phyloP scores from a whole-genome alignment of 2,113 vertebrate species.

The Geococcyx californianus region DNA sequence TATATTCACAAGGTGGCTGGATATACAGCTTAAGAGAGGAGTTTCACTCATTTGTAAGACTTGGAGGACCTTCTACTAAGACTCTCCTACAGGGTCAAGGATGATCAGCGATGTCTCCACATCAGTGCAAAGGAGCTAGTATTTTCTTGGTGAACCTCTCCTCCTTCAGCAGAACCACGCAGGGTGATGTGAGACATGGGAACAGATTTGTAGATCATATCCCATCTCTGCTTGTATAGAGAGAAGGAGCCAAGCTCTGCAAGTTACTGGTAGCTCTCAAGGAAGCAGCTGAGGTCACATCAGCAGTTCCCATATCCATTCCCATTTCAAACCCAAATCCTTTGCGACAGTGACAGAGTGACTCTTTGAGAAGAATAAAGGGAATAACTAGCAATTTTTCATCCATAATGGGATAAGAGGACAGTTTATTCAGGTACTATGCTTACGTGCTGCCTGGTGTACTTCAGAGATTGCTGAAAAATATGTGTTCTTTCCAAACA shows the following conservation, averaged over 20 bases:
- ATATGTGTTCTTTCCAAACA: not conserved
- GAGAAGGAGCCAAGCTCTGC: not conserved
- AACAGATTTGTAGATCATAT: not conserved
- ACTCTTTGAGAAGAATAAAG: not conserved
- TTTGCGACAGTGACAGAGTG: not conserved
- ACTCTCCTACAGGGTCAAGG: not conserved
- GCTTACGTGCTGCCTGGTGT: not conserved
- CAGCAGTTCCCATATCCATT: accelerated
- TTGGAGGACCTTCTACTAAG: not conserved
- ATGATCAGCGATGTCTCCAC: not conserved
- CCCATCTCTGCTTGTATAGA: not conserved
- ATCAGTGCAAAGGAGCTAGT: not conserved
- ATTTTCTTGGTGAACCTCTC: not conserved
- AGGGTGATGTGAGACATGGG: not conserved
- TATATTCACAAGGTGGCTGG: not conserved
- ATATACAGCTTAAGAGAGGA: not conserved
- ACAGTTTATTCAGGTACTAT: not conserved
- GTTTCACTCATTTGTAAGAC: not conserved
- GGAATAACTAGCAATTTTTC: not conserved
- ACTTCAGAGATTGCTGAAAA: not conserved
- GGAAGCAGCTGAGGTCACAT: not conserved
- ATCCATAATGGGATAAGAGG: not conserved
- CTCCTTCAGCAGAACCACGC: not conserved
- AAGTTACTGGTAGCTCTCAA: not conserved
- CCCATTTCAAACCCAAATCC: not conserved